Percentiles rank a stretch among this genome's conserved stretches.
Evolutionary conservation across 53 echinoderm and acorn worm species (phyloP).

Genomic region (Luidia sarsii): DNA sequence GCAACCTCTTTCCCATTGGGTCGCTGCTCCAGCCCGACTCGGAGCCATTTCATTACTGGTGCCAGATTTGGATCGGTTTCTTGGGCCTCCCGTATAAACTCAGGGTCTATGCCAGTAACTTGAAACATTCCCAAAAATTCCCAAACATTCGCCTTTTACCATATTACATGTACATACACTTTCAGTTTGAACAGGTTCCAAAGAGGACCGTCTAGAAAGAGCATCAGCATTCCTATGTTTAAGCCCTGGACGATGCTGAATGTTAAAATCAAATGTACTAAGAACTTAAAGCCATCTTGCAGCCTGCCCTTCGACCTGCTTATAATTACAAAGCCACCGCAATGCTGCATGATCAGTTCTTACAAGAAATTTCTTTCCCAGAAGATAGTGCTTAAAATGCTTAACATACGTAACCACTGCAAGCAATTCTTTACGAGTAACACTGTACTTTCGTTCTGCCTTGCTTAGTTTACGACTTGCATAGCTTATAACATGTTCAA

Average conservation of each 20-base stretch:
- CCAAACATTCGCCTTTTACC: too few relatives aligned
- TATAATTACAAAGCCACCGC: conserved; percentile 33
- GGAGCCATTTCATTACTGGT: conserved; percentile 6
- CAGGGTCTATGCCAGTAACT: not conserved
- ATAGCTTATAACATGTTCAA: conserved; percentile 21
- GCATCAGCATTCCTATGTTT: conserved; percentile 32
- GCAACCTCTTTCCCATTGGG: conserved; percentile 10
- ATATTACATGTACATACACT: too few relatives aligned
- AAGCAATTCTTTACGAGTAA: conserved; percentile 18
- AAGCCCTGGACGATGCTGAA: conserved; percentile 11
- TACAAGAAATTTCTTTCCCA: not conserved
- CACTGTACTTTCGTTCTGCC: conserved; percentile 10
- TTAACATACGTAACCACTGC: conserved; percentile 20
- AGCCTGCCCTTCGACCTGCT: conserved; percentile 39
- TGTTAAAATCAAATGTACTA: conserved; percentile 17
- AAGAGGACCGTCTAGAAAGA: conserved; percentile 8
- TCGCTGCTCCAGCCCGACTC: not conserved
- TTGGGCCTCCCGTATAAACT: conserved; percentile 22
- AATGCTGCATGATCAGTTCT: conserved; percentile 50
- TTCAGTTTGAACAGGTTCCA: too few relatives aligned
- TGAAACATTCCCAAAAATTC: too few relatives aligned
- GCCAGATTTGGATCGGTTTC: conserved; percentile 14
- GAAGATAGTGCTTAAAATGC: conserved; percentile 46
- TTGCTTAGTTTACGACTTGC: conserved; percentile 1
- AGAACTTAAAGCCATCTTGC: conserved; percentile 35